Evolutionary conservation across 2,113 vertebrate genomes (phyloP).

Genomic region (Saccopteryx bilineata): DNA sequence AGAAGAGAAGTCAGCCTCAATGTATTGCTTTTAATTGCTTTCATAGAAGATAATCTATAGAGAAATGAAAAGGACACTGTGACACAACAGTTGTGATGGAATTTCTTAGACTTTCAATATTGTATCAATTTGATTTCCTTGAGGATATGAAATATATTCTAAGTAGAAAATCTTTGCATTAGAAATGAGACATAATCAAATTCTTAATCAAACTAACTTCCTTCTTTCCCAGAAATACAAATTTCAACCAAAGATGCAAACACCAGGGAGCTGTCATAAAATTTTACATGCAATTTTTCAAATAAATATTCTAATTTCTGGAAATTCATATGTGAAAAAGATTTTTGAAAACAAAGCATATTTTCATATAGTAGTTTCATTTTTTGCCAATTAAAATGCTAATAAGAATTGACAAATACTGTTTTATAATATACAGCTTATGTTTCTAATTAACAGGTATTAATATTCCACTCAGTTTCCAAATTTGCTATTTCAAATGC

Average conservation of each 20-base stretch:
- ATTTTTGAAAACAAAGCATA: neutral
- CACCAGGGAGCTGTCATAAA: slow-evolving; percentile 47
- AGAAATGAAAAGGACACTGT: slow-evolving; percentile 45
- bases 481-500: neutral
- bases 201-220: slow-evolving; percentile 61
- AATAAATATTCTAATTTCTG: slow-evolving; percentile 59
- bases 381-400: neutral
- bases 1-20: neutral
- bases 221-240: slow-evolving; percentile 56
- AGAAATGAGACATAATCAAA: slow-evolving; percentile 70
- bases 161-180: slow-evolving; percentile 59
- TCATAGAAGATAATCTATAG: slow-evolving; percentile 35
- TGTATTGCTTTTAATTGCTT: slow-evolving; percentile 65
- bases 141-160: slow-evolving; percentile 55
- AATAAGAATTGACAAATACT: slow-evolving; percentile 11
- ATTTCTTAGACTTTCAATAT: slow-evolving; percentile 32
- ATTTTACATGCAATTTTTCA: slow-evolving; percentile 31
- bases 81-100: slow-evolving; percentile 32
- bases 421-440: neutral
- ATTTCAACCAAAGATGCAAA: slow-evolving; percentile 51
- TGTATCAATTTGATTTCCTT: slow-evolving; percentile 66
- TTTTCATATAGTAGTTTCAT: neutral
- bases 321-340: neutral
- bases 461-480: neutral
- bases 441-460: slow-evolving; percentile 19